Evolutionary conservation across 64 coral and sea anemone species (phyloP), one percentile per base, ranked within the genome.

Genomic region (Montipora sp.): DNA sequence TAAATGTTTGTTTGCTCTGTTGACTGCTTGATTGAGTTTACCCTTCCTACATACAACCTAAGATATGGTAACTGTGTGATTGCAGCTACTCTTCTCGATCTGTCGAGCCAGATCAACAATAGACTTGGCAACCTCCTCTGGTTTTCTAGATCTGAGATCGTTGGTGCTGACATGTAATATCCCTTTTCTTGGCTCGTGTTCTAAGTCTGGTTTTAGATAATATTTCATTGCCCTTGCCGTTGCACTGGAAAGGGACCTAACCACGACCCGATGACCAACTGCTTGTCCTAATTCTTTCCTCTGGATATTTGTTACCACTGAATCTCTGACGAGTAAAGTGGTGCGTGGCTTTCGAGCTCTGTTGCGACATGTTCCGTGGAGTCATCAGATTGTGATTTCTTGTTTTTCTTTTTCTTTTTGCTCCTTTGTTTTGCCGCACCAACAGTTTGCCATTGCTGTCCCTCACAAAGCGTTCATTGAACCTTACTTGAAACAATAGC

Each of bases 311-410:
- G 20, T 57, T 86, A 86, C 50, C 83, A 71, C 69, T 8, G 59
- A 86, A 23, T 86, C 59, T 66, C 83, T 61, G 50, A 86, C 69
- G 10, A 86, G 45, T 19, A 86, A 23, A 46, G 83, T 86, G 7
- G 65, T 46, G 50, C 12, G 63, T 68, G 58, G 83, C 69, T 86
- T 83, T 23, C 20, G 8, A 43, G 75, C 47, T 77, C 27, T 77
- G 24, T 77, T 68, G 65, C 65, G 16, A 68, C 65, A 68, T 68
- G 65, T 68, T 68, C 4, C 65, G 65, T 68, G 65, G 65, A 68
- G 13, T 68, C 65, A 68, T 68, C 65, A 68, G 65, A 18, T 15
- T 68, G 12, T 68, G 65, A 11, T 68, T 68, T 68, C 7, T 68
- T 68, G 65, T 68, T 68, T 68, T 68, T 68, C 65, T 68, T 68